Evolutionary conservation across 2,888 invertebrate genomes (phyloP).

Genomic region (Prosopocoilus inquinatus): DNA sequence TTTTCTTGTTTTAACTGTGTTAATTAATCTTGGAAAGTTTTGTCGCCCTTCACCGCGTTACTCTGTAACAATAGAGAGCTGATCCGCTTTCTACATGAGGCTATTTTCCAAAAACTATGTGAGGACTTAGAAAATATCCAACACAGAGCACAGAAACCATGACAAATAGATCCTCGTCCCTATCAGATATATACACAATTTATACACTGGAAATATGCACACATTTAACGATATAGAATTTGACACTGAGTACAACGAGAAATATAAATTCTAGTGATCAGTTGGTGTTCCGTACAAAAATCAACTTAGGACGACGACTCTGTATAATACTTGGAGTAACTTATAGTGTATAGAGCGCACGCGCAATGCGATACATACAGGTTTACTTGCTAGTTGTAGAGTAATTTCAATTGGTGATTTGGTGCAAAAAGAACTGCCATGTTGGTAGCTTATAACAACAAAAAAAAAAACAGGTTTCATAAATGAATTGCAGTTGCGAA

Average conservation of each 20-base stretch:
- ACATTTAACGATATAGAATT: slow-evolving; percentile 44
- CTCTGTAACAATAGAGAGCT: no score
- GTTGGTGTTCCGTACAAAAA: slow-evolving; percentile 28
- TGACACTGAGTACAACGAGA: slow-evolving; percentile 44
- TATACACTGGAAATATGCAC: slow-evolving; percentile 35
- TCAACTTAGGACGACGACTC: background rate
- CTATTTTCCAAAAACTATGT: slow-evolving; percentile 25
- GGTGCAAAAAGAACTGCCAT: background rate
- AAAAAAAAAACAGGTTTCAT: no score
- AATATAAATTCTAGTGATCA: slow-evolving; percentile 40
- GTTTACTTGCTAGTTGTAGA: no score
- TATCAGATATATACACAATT: slow-evolving; percentile 26
- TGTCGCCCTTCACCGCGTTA: no score
- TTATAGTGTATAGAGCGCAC: background rate
- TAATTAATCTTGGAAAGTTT: no score
- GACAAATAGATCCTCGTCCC: slow-evolving; percentile 9
- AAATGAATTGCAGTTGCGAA: no score
- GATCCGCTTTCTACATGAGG: slow-evolving; percentile 20
- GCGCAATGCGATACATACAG: background rate
- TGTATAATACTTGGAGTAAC: background rate
- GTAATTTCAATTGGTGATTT: no score
- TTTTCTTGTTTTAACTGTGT: no score
- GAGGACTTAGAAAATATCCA: slow-evolving; percentile 22
- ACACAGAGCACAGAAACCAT: slow-evolving; percentile 25
- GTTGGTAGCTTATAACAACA: background rate